phyloP scores from a whole-genome alignment of 2,888 invertebrate species.

The Lamellibrachia columna region DNA sequence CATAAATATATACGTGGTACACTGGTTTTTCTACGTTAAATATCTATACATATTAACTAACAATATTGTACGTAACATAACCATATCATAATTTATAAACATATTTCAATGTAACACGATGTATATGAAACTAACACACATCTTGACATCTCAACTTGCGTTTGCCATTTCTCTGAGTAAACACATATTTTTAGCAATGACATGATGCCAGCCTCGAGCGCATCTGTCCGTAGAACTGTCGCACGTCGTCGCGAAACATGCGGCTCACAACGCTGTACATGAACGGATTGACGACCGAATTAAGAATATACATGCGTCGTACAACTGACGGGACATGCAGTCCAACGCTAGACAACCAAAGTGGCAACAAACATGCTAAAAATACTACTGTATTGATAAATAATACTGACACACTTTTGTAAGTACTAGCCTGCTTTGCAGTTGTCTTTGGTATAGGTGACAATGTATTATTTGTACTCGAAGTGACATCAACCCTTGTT shows the following conservation, averaged over 20 bases:
- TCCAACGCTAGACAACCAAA: neutral
- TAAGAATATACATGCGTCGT: neutral
- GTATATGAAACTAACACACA: too few relatives aligned
- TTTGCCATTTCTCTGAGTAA: too few relatives aligned
- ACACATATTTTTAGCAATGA: too few relatives aligned
- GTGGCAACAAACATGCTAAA: neutral
- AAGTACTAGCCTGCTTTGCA: neutral
- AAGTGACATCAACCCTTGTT: neutral
- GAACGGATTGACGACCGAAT: neutral
- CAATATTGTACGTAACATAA: too few relatives aligned
- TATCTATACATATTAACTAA: too few relatives aligned
- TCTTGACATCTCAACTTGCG: too few relatives aligned
- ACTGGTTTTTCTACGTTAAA: too few relatives aligned
- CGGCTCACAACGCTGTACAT: neutral
- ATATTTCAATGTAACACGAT: too few relatives aligned
- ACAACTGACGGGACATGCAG: neutral
- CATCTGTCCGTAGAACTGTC: neutral
- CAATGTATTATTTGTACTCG: neutral
- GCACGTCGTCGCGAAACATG: neutral
- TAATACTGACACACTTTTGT: neutral
- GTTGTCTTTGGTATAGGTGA: neutral
- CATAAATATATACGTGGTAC: too few relatives aligned
- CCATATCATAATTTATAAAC: too few relatives aligned
- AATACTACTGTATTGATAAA: neutral
- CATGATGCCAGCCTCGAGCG: neutral